Percentiles rank a stretch among this genome's conserved stretches.
phyloP scores from a whole-genome alignment of 2,888 invertebrate species.

The Hypselothyrea guttata region DNA sequence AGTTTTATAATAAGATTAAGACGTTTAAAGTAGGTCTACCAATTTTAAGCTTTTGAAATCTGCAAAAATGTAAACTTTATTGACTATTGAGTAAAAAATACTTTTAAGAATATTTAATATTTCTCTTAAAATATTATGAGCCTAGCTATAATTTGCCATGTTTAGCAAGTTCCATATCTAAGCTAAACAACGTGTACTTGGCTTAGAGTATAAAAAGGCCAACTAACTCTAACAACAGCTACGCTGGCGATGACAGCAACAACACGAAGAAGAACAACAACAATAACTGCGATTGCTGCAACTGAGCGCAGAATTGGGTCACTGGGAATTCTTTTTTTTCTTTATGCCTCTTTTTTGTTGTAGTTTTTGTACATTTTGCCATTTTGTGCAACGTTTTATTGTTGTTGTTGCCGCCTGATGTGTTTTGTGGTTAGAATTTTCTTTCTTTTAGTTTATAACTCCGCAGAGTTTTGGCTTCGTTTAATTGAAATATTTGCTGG shows the following conservation, averaged over 20 bases:
- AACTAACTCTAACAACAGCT: constrained; percentile 68
- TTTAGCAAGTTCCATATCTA: too few relatives aligned
- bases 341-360: constrained; percentile 24
- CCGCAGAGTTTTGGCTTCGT: constrained; percentile 38
- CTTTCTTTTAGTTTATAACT: constrained; percentile 9
- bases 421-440: constrained; percentile 68
- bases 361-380: constrained; percentile 43
- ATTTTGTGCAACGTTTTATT: constrained; percentile 62
- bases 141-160: too few relatives aligned
- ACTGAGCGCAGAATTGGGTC: constrained; percentile 67
- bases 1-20: too few relatives aligned
- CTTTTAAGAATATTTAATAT: too few relatives aligned
- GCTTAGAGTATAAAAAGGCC: constrained; percentile 55
- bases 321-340: constrained; percentile 69
- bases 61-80: too few relatives aligned
- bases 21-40: too few relatives aligned
- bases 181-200: background rate
- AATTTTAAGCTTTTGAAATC: too few relatives aligned
- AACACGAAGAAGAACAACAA: constrained; percentile 34
- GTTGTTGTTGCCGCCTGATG: constrained; percentile 31
- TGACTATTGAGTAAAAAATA: too few relatives aligned
- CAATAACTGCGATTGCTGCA: constrained; percentile 59
- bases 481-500: constrained; percentile 55
- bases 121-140: too few relatives aligned
- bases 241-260: constrained; percentile 50